Conservation (phyloP, 1,140 invertebrate genomes). For the Hylaeus anthracinus region DNA sequence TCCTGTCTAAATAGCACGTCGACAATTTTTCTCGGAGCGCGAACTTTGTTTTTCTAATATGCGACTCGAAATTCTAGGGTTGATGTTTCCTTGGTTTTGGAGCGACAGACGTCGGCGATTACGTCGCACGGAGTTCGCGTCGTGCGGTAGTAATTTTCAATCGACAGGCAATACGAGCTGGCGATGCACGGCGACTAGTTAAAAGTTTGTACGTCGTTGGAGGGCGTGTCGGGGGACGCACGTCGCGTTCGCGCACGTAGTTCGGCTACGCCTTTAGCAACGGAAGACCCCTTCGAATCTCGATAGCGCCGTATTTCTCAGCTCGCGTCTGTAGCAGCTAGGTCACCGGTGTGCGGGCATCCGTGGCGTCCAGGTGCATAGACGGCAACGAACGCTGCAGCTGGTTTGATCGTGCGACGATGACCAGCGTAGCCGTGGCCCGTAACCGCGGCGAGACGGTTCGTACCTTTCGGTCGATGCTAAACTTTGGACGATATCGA, state of each 20-base stretch:
- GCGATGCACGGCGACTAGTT: conserved; percentile 49
- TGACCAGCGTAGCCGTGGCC: background rate
- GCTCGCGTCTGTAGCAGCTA: background rate
- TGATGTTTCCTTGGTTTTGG: background rate
- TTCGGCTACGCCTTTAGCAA: background rate
- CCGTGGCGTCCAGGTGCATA: conserved; percentile 7
- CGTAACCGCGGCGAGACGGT: conserved; percentile 3
- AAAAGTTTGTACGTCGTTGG: conserved; percentile 55
- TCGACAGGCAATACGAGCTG: background rate
- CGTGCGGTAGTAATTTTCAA: conserved; percentile 21
- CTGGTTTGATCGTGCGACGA: conserved; percentile 12
- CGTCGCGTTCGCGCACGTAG: background rate
- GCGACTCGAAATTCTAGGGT: too few relatives aligned
- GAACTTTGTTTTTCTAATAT: too few relatives aligned
- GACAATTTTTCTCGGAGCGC: too few relatives aligned
- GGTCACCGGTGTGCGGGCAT: background rate
- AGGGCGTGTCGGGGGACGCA: background rate
- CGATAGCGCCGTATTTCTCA: conserved; percentile 4
- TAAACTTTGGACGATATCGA: too few relatives aligned
- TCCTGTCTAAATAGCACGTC: too few relatives aligned
- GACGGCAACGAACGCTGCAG: background rate
- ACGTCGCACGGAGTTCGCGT: conserved; percentile 2
- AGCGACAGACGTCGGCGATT: background rate
- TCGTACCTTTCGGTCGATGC: too few relatives aligned
- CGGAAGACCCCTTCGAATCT: conserved; percentile 19